Evolutionary conservation across 2,797 vertebrate species (phyloP), one percentile per base, ranked within the genome.

Genomic region (Mormyrops attenuatus): DNA sequence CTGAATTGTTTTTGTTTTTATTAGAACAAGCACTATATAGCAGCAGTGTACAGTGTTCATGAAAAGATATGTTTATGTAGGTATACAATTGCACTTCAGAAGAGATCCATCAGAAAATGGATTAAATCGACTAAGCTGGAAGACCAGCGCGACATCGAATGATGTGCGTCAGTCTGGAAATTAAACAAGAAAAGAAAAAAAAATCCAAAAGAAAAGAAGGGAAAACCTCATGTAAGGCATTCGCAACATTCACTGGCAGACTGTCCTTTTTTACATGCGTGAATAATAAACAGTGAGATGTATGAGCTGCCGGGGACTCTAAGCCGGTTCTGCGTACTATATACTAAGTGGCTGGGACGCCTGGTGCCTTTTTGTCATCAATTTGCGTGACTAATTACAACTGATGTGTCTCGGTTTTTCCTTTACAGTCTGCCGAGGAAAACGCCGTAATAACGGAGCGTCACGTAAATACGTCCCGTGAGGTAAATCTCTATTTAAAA

Each of bases 11-110:
- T 95, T 93, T 92, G 88, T 90, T 96, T 98, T 97, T 98, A 98
- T 97, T 98, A 95, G 96, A 97, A 97, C 96, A 96, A 98, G 97
- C 97, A 96, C 96, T 97, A 97, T 95, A 96, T 96, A 98, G 97
- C 97, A 98, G 97, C 97, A 96, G 95, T 95, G 95, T 95, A 96
- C 95, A 95, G 96, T 97, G 96, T 96, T 94, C 92, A 97, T 97
- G 97, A 93, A 95, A 95, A 96, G 96, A 97, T 96, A 97, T 96
- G 95, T 91, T 91, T 94, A 92, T 94, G 94, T 97, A 95, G 94
- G 96, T 95, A 94, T 95, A 96, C 96, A 97, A 97, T 97, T 97
- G 97, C 97, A 97, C 96, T 97, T 97, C 94, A 96, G 96, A 96
- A 95, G 95, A 95, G 95, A 95, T 94, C 95, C 95, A 94, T 95